Base-by-base conservation (phyloP, 2,113 vertebrate genomes). In the Cheirogaleus medius region DNA sequence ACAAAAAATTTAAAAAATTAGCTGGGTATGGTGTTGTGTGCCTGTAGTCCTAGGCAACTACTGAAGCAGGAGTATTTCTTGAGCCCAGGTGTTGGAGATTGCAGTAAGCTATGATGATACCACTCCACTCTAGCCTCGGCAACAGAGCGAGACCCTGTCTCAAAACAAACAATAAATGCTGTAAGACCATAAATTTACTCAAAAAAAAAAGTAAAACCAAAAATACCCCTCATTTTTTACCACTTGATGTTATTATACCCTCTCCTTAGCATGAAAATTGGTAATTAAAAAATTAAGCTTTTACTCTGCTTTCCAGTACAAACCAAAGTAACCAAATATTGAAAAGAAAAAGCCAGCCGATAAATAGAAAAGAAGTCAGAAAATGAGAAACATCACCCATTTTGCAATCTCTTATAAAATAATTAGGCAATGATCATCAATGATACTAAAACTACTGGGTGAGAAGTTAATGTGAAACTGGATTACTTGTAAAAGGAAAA, bases 311-410 rank as follows among this genome's bases (percentile, higher is more conserved):
- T 90, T 90, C 64, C 25, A 80, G 42, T 56, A 91, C 32, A 94
- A 87, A 95, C 25, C 32, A 90, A 87, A 91, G 52, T 87, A 91
- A 71, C 60, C 63, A 95, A 77, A 69, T 1, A 91, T 23, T 10
- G 34, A 71, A 88, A 39, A 56, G 20, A 39, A 44, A 66, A 56
- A 81, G 39, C 42, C 34, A 95, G 80, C 42, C 68, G 56, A n/a
- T 77, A 54, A 56, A n/a, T 0, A 94, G 58, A 73, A 56, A 56
- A 56, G 18, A 91, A 87, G 8, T 81, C 52, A 86, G 0, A 52
- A 49, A 66, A 83, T 69, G 47, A 66, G 60, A 77, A 93, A 63
- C n/a, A 88, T 42, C 66, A 87, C 49, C 49, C 52, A 52, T 54
- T 81, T 49, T 85, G 13, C 17, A 66, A 68, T 91, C 54, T 29